A percentile compares a stretch with the other conserved stretches of the same genome.
These are phyloP conservation scores for Hormiphora californensis DNA, from an alignment of 37 sponge, comb jelly and placozoan genomes.

Conservation along the genomic window DNA sequence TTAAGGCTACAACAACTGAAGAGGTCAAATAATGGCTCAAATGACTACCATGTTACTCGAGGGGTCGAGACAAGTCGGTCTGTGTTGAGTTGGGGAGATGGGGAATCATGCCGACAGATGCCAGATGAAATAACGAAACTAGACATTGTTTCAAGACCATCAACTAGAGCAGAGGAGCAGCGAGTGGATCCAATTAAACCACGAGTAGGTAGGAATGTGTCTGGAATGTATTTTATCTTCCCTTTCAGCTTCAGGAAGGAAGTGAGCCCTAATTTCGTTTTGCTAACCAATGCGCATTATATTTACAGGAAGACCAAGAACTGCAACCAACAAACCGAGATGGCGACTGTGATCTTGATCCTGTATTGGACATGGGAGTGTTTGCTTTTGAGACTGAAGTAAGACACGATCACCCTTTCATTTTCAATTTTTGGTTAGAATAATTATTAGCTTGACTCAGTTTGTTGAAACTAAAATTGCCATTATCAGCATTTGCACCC, in stretches of 20 bases:
- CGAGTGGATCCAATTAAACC: background rate
- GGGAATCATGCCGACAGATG: background rate
- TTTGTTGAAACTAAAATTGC: no score
- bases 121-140: background rate
- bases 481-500: no score
- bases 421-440: no score
- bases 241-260: no score
- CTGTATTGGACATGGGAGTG: background rate
- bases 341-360: conserved; percentile 24
- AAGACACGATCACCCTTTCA: no score
- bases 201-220: background rate
- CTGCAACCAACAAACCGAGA: background rate
- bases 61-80: background rate
- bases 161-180: background rate
- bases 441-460: no score
- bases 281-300: background rate
- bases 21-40: background rate
- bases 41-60: background rate
- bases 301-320: background rate
- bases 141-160: background rate
- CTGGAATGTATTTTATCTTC: background rate
- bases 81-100: conserved; percentile 48
- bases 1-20: conserved; percentile 3
- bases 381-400: conserved; percentile 26
- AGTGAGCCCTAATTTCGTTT: background rate